A percentile compares a stretch with the other conserved stretches of the same genome.
Conservation (phyloP, 2,888 invertebrate species). For the Malacosoma neustria region DNA sequence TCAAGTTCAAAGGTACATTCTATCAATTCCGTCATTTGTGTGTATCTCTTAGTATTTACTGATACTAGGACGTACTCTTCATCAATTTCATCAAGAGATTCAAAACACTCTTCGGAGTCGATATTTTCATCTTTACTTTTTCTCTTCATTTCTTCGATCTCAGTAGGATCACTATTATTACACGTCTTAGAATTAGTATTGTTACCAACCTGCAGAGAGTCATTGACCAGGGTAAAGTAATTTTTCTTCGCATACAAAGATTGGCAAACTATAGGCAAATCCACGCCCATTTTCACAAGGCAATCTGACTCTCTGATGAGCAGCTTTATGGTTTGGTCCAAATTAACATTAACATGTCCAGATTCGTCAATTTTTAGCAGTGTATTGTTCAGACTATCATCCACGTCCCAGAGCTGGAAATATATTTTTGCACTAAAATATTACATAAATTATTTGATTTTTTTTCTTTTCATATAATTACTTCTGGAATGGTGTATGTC, state of each 20-base stretch:
- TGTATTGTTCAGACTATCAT: constrained; percentile 77
- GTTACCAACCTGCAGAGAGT: constrained; percentile 78
- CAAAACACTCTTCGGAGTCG: too few species aligned
- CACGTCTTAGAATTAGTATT: not conserved
- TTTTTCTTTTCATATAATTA: too few species aligned
- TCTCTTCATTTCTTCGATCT: too few species aligned
- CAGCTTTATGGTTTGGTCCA: constrained; percentile 83
- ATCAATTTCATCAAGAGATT: too few species aligned
- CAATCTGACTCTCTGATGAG: constrained; percentile 90
- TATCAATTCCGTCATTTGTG: not conserved
- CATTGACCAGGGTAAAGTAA: constrained; percentile 83
- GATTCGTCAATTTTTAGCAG: constrained; percentile 77
- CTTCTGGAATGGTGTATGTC: too few species aligned
- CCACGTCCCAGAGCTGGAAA: constrained; percentile 77
- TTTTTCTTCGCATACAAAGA: constrained; percentile 85
- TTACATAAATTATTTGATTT: too few species aligned
- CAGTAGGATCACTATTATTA: too few species aligned
- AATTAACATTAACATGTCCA: constrained; percentile 82
- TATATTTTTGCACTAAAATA: not conserved
- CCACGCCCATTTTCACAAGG: constrained; percentile 86
- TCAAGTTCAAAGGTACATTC: not conserved
- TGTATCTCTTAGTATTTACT: not conserved
- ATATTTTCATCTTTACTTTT: too few species aligned
- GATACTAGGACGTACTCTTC: not conserved
- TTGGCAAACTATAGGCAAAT: constrained; percentile 87